These are phyloP conservation scores for Pseudorhiza aurosa DNA, from an alignment of 30 jellyfish, hydroid and myxozoan genomes.

Conservation along the genomic window DNA sequence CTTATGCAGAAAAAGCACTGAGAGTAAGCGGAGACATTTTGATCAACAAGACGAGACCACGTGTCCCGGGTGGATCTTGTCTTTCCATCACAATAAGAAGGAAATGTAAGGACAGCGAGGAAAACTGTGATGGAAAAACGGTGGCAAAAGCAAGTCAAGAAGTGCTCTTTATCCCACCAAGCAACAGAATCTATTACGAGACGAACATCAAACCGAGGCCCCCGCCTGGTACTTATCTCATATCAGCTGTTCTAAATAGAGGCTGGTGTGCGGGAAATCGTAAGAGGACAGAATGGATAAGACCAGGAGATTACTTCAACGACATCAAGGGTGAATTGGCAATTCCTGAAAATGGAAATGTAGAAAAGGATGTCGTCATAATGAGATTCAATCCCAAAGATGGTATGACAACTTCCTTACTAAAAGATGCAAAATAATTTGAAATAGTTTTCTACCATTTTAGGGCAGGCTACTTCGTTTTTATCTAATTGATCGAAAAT, in stretches of 20 bases:
- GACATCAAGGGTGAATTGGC: conserved; percentile 6
- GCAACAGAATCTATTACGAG: conserved; percentile 34
- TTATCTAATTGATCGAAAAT: too few species aligned
- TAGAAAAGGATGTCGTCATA: conserved; percentile 14
- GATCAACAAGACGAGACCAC: conserved; percentile 10
- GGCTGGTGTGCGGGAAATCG: conserved; percentile 55
- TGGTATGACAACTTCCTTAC: neutral
- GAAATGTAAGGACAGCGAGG: conserved; percentile 1
- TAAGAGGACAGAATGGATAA: conserved; percentile 29
- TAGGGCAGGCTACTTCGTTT: too few species aligned
- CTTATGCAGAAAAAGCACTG: conserved; percentile 17
- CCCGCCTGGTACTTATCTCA: conserved; percentile 18
- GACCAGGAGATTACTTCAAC: conserved; percentile 51
- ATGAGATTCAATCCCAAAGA: neutral
- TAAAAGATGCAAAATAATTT: neutral
- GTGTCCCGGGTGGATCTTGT: conserved; percentile 45
- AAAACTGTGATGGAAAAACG: conserved; percentile 13
- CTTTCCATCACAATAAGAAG: conserved; percentile 16
- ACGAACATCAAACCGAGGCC: conserved; percentile 43
- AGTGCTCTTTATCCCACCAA: conserved; percentile 15
- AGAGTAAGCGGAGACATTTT: conserved; percentile 42
- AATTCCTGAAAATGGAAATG: conserved; percentile 23
- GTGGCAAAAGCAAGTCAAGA: neutral
- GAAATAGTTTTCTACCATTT: too few species aligned
- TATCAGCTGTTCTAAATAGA: conserved; percentile 46